Conservation (phyloP, 2,888 invertebrate genomes). For the Elaeidobius kamerunicus region DNA sequence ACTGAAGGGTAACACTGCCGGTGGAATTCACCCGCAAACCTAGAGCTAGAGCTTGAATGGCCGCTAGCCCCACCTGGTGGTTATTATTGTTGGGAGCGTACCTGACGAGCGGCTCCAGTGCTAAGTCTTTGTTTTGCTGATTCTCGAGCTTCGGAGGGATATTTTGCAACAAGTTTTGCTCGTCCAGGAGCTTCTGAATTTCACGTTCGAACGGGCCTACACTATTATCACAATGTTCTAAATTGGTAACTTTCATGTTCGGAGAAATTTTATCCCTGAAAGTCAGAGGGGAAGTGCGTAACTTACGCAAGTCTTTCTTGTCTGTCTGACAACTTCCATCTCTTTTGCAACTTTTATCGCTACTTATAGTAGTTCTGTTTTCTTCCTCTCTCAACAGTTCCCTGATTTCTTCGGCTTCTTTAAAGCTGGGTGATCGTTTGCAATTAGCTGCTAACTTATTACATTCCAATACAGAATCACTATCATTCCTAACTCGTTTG, state of each 20-base stretch:
- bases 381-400: conserved; percentile 47
- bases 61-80: conserved; percentile 74
- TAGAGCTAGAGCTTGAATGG: conserved; percentile 69
- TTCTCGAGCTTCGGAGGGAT: conserved; percentile 61
- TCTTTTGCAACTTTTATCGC: conserved; percentile 58
- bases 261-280: conserved; percentile 49
- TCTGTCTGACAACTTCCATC: conserved; percentile 67
- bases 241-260: conserved; percentile 54
- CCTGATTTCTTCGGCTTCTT: conserved; percentile 49
- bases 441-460: conserved; percentile 48
- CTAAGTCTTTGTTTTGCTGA: conserved; percentile 61
- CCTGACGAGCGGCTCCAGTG: conserved; percentile 50
- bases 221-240: conserved; percentile 49
- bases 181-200: conserved; percentile 74
- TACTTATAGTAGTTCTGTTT: conserved; percentile 50
- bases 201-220: conserved; percentile 73
- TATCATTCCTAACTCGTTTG: conserved; percentile 44
- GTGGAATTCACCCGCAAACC: conserved; percentile 48
- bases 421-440: conserved; percentile 50
- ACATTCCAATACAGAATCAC: conserved; percentile 48
- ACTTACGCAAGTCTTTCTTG: conserved; percentile 56
- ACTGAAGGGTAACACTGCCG: conserved; percentile 47
- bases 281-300: conserved; percentile 56
- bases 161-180: conserved; percentile 63
- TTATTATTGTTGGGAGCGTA: conserved; percentile 57